Conservation (phyloP, 2,888 invertebrate genomes). For the Augochlorella aurata region DNA sequence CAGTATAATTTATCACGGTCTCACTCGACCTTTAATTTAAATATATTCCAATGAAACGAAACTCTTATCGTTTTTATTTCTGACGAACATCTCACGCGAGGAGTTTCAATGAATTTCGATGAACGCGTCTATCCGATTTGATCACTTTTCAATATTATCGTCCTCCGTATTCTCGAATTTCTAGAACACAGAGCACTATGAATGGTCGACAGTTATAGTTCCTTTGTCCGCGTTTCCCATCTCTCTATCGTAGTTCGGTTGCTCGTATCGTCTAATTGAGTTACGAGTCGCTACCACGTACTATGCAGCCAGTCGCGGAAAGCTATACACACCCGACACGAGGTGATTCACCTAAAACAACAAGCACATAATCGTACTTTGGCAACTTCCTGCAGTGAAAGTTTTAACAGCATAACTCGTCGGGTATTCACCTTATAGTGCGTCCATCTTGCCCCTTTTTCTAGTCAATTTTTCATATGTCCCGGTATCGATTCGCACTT, state of each 20-base stretch:
- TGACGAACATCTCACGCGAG: background rate
- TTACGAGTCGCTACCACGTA: background rate
- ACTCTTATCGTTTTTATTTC: background rate
- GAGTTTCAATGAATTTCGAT: background rate
- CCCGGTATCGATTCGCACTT: background rate
- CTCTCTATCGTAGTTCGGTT: background rate
- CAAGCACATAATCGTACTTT: slow-evolving; percentile 15
- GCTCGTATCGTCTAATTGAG: background rate
- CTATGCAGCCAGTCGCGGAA: background rate
- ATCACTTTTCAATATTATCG: background rate
- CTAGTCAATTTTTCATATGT: background rate
- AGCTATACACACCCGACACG: slow-evolving; percentile 7
- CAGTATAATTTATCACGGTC: background rate
- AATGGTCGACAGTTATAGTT: background rate
- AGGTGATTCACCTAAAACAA: slow-evolving; percentile 13
- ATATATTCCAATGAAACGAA: background rate
- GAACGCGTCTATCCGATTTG: background rate
- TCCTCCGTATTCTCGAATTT: background rate
- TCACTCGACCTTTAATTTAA: background rate
- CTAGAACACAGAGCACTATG: background rate
- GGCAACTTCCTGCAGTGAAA: slow-evolving; percentile 7
- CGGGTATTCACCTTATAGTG: slow-evolving; percentile 10
- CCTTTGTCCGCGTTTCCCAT: background rate
- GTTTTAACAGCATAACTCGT: background rate
- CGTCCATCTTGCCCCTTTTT: background rate